These are phyloP conservation scores for Meloidogyne chitwoodi DNA, from an alignment of 1,140 invertebrate species.

Conservation along the genomic window DNA sequence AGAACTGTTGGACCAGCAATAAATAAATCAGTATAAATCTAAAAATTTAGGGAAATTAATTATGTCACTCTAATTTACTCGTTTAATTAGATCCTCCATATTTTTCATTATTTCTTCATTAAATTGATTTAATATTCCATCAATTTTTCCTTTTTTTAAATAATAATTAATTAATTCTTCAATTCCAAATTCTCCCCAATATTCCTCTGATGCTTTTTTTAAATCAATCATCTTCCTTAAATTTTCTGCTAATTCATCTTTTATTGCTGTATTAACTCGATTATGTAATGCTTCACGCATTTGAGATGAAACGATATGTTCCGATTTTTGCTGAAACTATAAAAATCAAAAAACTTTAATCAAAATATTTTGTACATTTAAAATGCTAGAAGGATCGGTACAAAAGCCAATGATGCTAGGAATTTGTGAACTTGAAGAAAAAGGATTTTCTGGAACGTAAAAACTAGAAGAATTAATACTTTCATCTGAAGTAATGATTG, in stretches of 20 bases:
- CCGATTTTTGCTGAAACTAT: background rate
- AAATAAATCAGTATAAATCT: constrained; percentile 9
- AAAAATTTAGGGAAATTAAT: background rate
- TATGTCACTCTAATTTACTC: background rate
- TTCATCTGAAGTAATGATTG: background rate
- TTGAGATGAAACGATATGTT: background rate
- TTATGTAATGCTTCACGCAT: background rate
- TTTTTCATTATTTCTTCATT: background rate
- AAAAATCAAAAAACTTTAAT: background rate
- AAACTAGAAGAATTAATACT: background rate
- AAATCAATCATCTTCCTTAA: background rate
- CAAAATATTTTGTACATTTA: no score
- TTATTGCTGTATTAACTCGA: background rate
- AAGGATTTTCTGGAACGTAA: constrained; percentile 12
- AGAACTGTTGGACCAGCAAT: constrained; percentile 2
- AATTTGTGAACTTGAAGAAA: background rate
- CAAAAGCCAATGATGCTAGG: constrained; percentile 8
- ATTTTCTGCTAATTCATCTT: background rate
- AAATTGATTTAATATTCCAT: background rate
- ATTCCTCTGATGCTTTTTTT: background rate
- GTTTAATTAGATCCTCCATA: background rate
- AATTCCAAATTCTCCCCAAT: constrained; percentile 1
- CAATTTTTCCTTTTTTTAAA: background rate
- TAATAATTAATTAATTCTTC: background rate
- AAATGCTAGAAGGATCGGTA: background rate